Evolutionary conservation across 2,797 vertebrate species (phyloP).

Genomic region (Rhyacichthys aspro): DNA sequence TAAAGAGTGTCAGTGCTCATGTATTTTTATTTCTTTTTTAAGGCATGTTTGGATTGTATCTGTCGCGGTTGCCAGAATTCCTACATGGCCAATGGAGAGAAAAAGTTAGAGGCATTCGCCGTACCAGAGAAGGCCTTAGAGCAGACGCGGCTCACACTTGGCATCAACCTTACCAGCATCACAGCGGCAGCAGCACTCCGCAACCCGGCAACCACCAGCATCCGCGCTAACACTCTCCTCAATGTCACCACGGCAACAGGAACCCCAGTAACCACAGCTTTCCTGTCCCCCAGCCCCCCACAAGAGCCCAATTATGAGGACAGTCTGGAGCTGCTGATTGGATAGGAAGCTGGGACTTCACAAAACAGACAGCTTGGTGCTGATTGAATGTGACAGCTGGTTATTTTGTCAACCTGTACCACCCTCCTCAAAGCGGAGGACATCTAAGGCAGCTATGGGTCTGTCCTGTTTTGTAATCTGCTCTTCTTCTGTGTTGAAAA

Average conservation of each 20-base stretch:
- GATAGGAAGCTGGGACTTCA: slow-evolving; percentile 57
- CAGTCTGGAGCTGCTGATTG: slow-evolving; percentile 93
- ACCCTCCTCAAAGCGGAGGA: slow-evolving; percentile 44
- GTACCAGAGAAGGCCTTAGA: slow-evolving; percentile 99
- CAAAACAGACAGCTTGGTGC: slow-evolving; percentile 52
- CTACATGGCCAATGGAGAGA: slow-evolving; percentile 99
- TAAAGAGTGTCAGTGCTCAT: background rate
- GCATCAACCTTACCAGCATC: slow-evolving; percentile 99
- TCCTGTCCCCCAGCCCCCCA: slow-evolving; percentile 91
- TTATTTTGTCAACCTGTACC: slow-evolving; percentile 54
- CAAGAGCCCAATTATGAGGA: slow-evolving; percentile 92
- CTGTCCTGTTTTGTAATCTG: slow-evolving; percentile 81
- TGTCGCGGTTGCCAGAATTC: slow-evolving; percentile 99
- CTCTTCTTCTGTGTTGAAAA: slow-evolving; percentile 71
- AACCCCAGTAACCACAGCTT: slow-evolving; percentile 88
- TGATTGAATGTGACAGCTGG: slow-evolving; percentile 73
- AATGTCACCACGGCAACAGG: slow-evolving; percentile 87
- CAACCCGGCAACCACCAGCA: slow-evolving; percentile 92
- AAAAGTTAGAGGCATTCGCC: slow-evolving; percentile 98
- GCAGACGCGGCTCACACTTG: slow-evolving; percentile 98
- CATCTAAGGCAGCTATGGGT: slow-evolving; percentile 91
- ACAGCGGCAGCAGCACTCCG: slow-evolving; percentile 75
- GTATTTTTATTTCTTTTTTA: background rate
- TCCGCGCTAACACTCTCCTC: slow-evolving; percentile 87
- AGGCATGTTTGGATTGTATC: slow-evolving; percentile 98